phyloP scores from a whole-genome alignment of 2,797 vertebrate species.

The Xiphorhynchus erythropygius region DNA sequence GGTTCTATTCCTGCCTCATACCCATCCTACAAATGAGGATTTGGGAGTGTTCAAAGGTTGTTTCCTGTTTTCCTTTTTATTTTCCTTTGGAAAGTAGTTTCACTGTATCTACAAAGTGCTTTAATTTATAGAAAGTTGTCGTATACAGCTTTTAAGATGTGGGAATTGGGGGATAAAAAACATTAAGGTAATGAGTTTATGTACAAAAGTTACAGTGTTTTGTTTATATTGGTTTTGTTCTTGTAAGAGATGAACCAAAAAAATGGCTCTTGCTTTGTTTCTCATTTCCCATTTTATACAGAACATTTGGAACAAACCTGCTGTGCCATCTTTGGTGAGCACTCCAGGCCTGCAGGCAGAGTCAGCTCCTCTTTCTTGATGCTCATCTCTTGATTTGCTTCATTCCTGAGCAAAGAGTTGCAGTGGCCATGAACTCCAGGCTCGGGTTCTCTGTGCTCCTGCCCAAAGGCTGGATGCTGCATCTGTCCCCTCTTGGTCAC shows the following conservation, averaged over 20 bases:
- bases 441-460: neutral
- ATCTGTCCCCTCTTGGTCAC: neutral
- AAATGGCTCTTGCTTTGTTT: slow-evolving; percentile 29
- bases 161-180: slow-evolving; percentile 20
- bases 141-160: neutral
- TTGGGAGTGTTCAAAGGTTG: neutral
- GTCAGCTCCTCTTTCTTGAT: neutral
- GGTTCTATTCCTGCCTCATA: neutral
- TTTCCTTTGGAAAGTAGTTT: slow-evolving; percentile 34
- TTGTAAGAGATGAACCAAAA: neutral
- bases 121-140: slow-evolving; percentile 30
- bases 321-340: neutral
- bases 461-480: neutral
- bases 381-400: neutral
- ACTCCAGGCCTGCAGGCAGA: neutral
- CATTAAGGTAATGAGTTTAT: slow-evolving; percentile 18
- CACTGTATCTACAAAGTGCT: neutral
- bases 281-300: slow-evolving; percentile 29
- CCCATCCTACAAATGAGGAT: neutral
- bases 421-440: neutral
- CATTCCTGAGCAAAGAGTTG: neutral
- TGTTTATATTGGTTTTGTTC: slow-evolving; percentile 33
- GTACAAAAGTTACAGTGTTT: slow-evolving; percentile 42
- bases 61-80: neutral
- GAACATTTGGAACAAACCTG: slow-evolving; percentile 23